A percentile compares a stretch with the other conserved stretches of the same genome.
These are phyloP conservation scores for Meganola albula DNA, from an alignment of 2,888 invertebrate species.

Conservation along the genomic window DNA sequence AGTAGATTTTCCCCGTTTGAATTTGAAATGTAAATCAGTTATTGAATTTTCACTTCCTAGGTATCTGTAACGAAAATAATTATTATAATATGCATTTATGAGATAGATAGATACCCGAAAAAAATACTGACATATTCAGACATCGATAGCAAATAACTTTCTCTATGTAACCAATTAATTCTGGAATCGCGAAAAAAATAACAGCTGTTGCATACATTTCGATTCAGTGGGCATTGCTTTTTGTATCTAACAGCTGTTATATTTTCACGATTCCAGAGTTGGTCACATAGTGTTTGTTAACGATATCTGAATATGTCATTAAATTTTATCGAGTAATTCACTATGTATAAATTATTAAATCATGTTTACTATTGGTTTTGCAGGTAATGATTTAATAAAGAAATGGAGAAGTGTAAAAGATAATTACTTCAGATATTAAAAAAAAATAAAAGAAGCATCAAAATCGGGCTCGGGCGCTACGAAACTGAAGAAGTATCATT, in stretches of 20 bases:
- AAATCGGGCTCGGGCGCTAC: constrained; percentile 21
- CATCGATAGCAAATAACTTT: constrained; percentile 4
- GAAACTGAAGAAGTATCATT: constrained; percentile 19
- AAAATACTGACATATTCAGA: constrained; percentile 3
- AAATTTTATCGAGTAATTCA: constrained; percentile 13
- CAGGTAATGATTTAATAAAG: constrained; percentile 8
- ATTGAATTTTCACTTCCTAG: constrained; percentile 14
- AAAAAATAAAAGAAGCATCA: constrained; percentile 21
- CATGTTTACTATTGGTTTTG: constrained; percentile 13
- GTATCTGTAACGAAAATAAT: constrained; percentile 13
- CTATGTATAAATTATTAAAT: constrained; percentile 13
- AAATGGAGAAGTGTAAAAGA: constrained; percentile 19
- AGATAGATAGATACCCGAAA: constrained; percentile 10
- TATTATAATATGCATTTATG: constrained; percentile 9
- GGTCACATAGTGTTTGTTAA: constrained; percentile 11
- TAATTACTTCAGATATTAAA: constrained; percentile 15
- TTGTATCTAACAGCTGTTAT: constrained; percentile 8
- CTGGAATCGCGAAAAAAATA: constrained; percentile 5
- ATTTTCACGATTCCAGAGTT: constrained; percentile 5
- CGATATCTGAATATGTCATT: constrained; percentile 11
- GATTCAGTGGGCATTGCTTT: constrained; percentile 8
- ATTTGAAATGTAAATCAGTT: constrained; percentile 13
- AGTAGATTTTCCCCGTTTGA: constrained; percentile 15
- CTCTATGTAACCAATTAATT: constrained; percentile 6
- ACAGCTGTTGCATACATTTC: constrained; percentile 5